Conservation (phyloP, 2,113 vertebrate species). For the Lynx canadensis region DNA sequence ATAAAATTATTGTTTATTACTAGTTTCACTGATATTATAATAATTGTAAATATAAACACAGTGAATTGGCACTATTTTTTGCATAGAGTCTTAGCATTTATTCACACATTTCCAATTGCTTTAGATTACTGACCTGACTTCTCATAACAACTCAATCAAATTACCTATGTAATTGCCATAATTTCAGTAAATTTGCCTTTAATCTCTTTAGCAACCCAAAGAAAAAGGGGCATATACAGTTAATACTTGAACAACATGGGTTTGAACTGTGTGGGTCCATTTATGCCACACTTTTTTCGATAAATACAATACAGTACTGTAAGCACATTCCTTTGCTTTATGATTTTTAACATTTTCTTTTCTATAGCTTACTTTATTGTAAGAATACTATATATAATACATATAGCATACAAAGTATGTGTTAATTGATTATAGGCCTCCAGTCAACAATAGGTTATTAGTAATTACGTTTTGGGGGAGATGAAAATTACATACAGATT, state of each 20-base stretch:
- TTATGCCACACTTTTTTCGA: not conserved
- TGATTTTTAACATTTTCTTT: not conserved
- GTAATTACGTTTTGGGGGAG: not conserved
- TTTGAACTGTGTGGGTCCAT: not conserved
- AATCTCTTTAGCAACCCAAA: not conserved
- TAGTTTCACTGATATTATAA: slow-evolving; percentile 1
- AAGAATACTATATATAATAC: not conserved
- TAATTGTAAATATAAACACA: slow-evolving; percentile 13
- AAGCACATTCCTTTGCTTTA: not conserved
- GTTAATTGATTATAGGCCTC: not conserved
- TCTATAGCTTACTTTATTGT: not conserved
- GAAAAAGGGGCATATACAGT: not conserved
- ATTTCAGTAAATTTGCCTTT: not conserved
- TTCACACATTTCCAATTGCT: slow-evolving; percentile 15
- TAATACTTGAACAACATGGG: not conserved
- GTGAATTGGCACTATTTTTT: not conserved
- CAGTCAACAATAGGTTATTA: not conserved
- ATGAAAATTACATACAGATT: not conserved
- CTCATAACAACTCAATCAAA: not conserved
- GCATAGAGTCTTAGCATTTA: not conserved
- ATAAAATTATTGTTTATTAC: slow-evolving; percentile 48
- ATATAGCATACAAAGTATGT: not conserved
- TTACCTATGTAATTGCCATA: not conserved
- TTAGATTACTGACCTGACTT: not conserved
- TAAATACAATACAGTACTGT: not conserved